Percentiles rank a stretch among this genome's conserved stretches.
These are phyloP conservation scores for Indicator maculatus DNA, from an alignment of 2,113 vertebrate genomes.

Conservation along the genomic window DNA sequence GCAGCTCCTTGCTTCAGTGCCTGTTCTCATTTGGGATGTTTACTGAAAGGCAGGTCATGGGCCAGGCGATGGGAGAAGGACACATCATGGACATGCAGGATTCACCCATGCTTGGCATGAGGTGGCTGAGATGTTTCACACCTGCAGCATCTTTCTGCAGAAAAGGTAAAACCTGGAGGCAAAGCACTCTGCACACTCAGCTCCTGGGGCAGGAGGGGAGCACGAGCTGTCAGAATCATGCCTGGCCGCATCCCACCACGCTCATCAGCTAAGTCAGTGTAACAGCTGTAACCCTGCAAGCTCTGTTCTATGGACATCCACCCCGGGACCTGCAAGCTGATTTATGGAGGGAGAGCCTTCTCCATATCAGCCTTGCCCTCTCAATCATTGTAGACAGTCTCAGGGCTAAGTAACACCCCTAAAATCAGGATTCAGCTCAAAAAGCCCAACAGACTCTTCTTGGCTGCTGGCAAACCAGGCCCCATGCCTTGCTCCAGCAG, in stretches of 20 bases:
- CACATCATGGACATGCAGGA: not conserved
- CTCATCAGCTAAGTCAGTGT: not conserved
- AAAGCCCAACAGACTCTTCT: not conserved
- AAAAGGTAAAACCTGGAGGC: not conserved
- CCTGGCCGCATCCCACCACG: not conserved
- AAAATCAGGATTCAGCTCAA: not conserved
- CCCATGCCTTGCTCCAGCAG: not conserved
- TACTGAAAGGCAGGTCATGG: not conserved
- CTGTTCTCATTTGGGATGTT: accelerated
- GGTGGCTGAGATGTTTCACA: not conserved
- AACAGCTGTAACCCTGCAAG: not conserved
- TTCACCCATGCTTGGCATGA: not conserved
- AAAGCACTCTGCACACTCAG: accelerated
- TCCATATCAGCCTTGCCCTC: not conserved
- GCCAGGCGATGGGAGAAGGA: not conserved
- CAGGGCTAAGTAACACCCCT: not conserved
- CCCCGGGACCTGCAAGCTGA: not conserved
- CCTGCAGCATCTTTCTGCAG: not conserved
- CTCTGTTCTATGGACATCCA: accelerated
- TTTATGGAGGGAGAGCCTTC: not conserved
- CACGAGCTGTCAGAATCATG: not conserved
- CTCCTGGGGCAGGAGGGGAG: not conserved
- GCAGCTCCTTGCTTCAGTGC: not conserved
- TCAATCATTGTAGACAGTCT: not conserved
- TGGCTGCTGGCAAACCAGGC: not conserved